phyloP scores from a whole-genome alignment of 2,113 vertebrate species.

The Sula dactylatra region DNA sequence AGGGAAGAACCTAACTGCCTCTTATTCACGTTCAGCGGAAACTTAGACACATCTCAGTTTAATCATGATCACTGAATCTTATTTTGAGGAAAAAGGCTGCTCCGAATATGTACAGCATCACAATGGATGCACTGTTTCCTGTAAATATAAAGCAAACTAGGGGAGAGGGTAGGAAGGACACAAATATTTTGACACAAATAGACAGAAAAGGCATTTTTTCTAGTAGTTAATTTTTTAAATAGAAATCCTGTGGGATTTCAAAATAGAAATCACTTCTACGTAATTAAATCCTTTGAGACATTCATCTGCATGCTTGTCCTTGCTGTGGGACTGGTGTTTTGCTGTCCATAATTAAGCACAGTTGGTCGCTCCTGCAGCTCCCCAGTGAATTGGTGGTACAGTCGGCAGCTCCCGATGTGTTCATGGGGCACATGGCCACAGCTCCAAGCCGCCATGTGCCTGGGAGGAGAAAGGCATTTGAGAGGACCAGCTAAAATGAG shows the following conservation, averaged over 20 bases:
- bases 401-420: background rate
- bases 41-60: background rate
- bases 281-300: constrained; percentile 27
- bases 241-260: background rate
- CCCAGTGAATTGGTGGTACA: background rate
- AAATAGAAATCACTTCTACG: background rate
- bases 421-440: rapidly evolving
- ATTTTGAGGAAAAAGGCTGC: background rate
- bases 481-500: background rate
- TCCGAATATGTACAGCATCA: background rate
- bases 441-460: rapidly evolving
- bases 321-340: background rate
- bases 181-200: constrained; percentile 14
- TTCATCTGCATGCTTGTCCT: background rate
- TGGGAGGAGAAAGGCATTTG: background rate
- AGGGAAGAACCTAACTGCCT: background rate
- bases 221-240: background rate
- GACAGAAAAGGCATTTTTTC: background rate
- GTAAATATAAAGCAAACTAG: background rate
- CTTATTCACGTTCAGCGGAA: background rate
- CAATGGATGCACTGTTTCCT: rapidly evolving
- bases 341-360: background rate
- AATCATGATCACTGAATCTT: background rate
- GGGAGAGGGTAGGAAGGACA: background rate
- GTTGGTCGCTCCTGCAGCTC: background rate